Conservation (phyloP, 2,113 vertebrate genomes). For the Probosciger aterrimus region DNA sequence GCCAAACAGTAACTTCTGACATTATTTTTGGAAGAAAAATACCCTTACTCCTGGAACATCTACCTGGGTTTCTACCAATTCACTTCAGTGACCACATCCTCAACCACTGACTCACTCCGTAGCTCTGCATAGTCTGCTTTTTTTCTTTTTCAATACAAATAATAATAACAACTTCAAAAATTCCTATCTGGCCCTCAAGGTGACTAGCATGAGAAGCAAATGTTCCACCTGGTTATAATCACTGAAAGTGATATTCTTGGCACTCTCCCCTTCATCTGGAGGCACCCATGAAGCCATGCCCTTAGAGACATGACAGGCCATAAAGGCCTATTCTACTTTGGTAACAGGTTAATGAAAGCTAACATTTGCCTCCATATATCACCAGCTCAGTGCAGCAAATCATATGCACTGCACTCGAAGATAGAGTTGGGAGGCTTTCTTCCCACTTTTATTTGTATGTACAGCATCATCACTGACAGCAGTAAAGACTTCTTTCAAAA, state of each 20-base stretch:
- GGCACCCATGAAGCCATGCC: neutral
- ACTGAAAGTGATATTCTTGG: neutral
- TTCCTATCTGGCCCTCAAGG: neutral
- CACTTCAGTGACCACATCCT: neutral
- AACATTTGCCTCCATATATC: neutral
- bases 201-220: neutral
- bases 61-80: neutral
- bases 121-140: neutral
- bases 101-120: neutral
- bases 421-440: neutral
- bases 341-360: neutral
- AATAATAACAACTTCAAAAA: neutral
- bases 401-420: accelerated
- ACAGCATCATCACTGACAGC: neutral
- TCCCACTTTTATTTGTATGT: accelerated
- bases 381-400: neutral
- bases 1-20: neutral
- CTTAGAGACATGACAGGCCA: neutral
- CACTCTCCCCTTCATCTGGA: neutral
- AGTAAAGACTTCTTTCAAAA: neutral
- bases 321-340: neutral
- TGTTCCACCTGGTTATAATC: neutral
- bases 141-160: neutral
- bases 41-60: neutral
- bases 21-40: neutral